Percentiles rank a stretch among this genome's conserved stretches.
phyloP scores from a whole-genome alignment of 2,888 invertebrate species.

The Oscheius sp. region DNA sequence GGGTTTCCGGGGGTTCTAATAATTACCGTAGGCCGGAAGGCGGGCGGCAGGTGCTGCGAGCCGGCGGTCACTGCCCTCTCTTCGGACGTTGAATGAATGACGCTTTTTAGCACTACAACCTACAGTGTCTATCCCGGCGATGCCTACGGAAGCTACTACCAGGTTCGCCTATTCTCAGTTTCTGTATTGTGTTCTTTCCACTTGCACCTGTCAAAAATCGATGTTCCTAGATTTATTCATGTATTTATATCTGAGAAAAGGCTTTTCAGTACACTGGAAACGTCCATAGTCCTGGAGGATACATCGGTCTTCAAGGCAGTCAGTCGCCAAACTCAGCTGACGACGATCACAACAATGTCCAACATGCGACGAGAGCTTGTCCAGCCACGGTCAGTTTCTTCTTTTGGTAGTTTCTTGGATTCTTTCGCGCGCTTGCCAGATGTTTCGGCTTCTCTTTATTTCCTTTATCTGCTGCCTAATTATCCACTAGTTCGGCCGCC shows the following conservation, averaged over 20 bases:
- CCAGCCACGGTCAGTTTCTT: constrained; percentile 58
- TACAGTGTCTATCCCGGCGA: constrained; percentile 41
- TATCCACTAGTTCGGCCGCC: constrained; percentile 6
- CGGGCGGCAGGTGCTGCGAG: constrained; percentile 30
- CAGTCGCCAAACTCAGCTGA: constrained; percentile 55
- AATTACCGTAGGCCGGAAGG: constrained; percentile 35
- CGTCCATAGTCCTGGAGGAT: constrained; percentile 36
- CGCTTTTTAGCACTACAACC: constrained; percentile 29
- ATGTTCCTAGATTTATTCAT: too few species aligned
- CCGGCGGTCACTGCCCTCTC: constrained; percentile 27
- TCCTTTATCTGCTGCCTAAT: constrained; percentile 14
- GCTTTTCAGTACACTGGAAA: constrained; percentile 39
- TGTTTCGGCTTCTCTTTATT: constrained; percentile 1
- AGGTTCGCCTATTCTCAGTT: constrained; percentile 22
- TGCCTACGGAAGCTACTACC: constrained; percentile 36
- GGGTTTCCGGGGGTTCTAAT: constrained; percentile 25
- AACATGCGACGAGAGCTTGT: constrained; percentile 54
- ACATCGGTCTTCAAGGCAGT: constrained; percentile 21
- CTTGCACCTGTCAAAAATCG: too few species aligned
- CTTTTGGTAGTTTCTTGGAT: neutral
- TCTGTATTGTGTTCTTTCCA: neutral
- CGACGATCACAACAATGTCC: constrained; percentile 34
- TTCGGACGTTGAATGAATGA: constrained; percentile 16
- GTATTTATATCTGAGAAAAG: neutral
- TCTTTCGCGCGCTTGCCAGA: constrained; percentile 5